Conservation (phyloP, 1,140 invertebrate genomes). For the Leptinotarsa undecemlineata region DNA sequence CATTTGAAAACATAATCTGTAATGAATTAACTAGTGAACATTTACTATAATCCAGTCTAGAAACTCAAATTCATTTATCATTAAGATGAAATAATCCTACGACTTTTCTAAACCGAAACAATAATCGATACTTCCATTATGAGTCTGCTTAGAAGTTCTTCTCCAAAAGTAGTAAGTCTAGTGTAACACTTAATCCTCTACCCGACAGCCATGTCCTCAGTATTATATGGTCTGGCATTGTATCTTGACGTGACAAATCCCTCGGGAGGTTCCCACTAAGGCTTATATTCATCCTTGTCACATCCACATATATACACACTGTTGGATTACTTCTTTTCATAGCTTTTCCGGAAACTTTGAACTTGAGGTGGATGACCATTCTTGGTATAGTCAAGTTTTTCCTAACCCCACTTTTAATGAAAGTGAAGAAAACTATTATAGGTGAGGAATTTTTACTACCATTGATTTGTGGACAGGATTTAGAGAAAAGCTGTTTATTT, state of each 20-base stretch:
- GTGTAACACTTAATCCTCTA: background rate
- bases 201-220: background rate
- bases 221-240: slow-evolving; percentile 17
- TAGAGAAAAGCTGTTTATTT: no score
- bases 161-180: background rate
- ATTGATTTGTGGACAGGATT: no score
- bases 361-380: background rate
- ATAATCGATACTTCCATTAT: background rate
- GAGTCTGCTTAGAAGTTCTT: background rate
- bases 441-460: background rate
- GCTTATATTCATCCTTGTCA: slow-evolving; percentile 26
- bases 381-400: background rate
- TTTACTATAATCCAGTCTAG: no score
- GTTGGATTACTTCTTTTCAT: slow-evolving; percentile 26
- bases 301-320: slow-evolving; percentile 15
- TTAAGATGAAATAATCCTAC: no score
- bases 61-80: no score
- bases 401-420: background rate
- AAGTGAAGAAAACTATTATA: background rate
- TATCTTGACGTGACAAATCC: slow-evolving; percentile 25
- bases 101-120: no score
- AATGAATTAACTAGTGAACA: no score
- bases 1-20: no score
- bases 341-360: slow-evolving; percentile 5
- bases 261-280: slow-evolving; percentile 12